Evolutionary conservation across 30 jellyfish, hydroid and myxozoan species (phyloP).

Genomic region (Aurelia coerulea): DNA sequence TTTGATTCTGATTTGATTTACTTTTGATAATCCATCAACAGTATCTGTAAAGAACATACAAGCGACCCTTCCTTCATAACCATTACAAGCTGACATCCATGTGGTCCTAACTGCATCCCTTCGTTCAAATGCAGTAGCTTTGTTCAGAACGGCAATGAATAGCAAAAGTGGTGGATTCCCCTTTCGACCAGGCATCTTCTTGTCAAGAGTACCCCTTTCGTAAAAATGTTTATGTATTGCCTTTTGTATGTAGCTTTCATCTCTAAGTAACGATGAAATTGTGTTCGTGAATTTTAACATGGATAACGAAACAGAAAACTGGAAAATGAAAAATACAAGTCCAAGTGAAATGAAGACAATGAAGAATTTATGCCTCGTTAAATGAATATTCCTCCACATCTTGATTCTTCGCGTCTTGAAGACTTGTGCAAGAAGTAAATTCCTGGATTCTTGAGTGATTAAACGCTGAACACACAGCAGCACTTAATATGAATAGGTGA

Average conservation of each 20-base stretch:
- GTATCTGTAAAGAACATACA: conserved; percentile 87
- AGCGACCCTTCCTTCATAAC: conserved; percentile 9
- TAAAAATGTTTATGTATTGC: too few species aligned
- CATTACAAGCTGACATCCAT: conserved; percentile 78
- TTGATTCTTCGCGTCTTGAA: too few species aligned
- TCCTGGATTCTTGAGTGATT: too few species aligned
- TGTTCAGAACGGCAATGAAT: conserved; percentile 76
- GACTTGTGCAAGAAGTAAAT: too few species aligned
- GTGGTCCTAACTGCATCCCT: conserved; percentile 77
- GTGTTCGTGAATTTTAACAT: not conserved
- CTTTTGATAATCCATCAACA: conserved; percentile 35
- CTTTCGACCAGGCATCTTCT: not conserved
- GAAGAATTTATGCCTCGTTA: not conserved
- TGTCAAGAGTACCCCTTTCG: not conserved
- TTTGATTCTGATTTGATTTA: not conserved
- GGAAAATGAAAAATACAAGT: not conserved
- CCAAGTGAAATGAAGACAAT: not conserved
- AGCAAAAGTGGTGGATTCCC: conserved; percentile 10
- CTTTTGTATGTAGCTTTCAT: too few species aligned
- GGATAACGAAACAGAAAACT: not conserved
- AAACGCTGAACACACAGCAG: too few species aligned
- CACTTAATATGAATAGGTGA: too few species aligned
- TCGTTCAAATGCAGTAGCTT: conserved; percentile 45
- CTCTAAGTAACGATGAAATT: not conserved
- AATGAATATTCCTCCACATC: too few species aligned